Percentiles rank a stretch among this genome's conserved stretches.
Conservation (phyloP, 2,888 invertebrate species). For the Liodrosophila aerea region DNA sequence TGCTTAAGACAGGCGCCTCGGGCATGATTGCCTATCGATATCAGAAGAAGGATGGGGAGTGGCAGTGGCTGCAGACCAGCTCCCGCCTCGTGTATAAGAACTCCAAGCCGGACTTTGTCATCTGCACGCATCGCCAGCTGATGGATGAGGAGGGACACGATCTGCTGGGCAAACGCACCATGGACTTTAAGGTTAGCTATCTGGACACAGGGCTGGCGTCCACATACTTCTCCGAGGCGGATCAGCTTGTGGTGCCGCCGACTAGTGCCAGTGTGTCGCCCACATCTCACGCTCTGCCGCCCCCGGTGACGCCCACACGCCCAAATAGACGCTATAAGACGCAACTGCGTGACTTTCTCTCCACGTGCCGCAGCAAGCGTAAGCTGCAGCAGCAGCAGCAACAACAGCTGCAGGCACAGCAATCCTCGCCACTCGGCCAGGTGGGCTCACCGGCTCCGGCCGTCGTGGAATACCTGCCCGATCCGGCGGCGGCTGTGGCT, state of each 20-base stretch:
- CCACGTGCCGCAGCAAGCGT: conserved; percentile 94
- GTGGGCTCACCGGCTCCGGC: conserved; percentile 82
- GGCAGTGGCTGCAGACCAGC: conserved; percentile 99
- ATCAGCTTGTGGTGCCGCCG: conserved; percentile 87
- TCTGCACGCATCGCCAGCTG: conserved; percentile 98
- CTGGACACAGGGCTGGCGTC: conserved; percentile 96
- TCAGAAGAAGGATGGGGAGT: conserved; percentile 95
- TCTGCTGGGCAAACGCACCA: conserved; percentile 97
- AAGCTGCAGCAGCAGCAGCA: conserved; percentile 83
- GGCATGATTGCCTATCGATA: conserved; percentile 99
- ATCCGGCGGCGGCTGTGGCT: conserved; percentile 85
- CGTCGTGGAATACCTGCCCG: conserved; percentile 83
- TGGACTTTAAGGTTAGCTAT: conserved; percentile 99
- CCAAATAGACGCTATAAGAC: conserved; percentile 96
- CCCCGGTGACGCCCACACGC: conserved; percentile 88
- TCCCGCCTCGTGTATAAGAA: conserved; percentile 99
- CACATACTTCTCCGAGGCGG: conserved; percentile 93
- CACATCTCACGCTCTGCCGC: conserved; percentile 83
- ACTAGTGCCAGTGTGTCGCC: conserved; percentile 82
- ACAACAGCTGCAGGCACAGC: conserved; percentile 81
- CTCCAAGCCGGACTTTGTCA: conserved; percentile 99
- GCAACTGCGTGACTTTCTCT: conserved; percentile 94
- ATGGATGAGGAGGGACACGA: conserved; percentile 99
- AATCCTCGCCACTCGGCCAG: conserved; percentile 80
- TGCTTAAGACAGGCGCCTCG: conserved; percentile 98